Evolutionary conservation across 2,888 invertebrate genomes (phyloP), one percentile per base, ranked within the genome.

Genomic region (Coronaproctus castanopsis): DNA sequence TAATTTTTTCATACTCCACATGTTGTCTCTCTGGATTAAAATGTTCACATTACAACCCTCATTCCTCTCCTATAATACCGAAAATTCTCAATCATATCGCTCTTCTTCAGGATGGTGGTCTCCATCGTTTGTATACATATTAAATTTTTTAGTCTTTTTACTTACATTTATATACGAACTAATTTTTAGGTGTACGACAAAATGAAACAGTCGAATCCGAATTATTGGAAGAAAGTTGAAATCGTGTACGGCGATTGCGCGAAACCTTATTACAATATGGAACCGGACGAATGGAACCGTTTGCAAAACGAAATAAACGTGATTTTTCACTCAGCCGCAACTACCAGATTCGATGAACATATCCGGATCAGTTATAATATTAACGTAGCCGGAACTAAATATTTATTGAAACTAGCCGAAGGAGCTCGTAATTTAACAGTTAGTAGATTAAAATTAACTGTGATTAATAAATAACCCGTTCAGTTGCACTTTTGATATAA

Each of bases 161-260:
- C 36, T 36, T 36, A 8, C 36, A 8, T 36, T 36, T 36, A 8
- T 36, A 8, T 14, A 5, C 8, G 14, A 5, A 52, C 5, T 10
- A n/a, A 52, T 5, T 10, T n/a, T 52, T 52, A 58, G 54, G 5
- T 58, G 51, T 58, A 53, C 54, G 58, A 58, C 5, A 54, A 55
- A 23, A 58, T 58, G 58, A 54, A 54, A 19, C 20, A 54, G 22
- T n/a, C 50, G 19, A 58, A 54, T 48, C 58, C 58, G 2, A 54
- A 58, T 55, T 58, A 54, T 22, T 51, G 55, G 54, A 54, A 58
- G 24, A 54, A 58, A 23, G 36, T 58, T n/a, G 51, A 58, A 54
- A 55, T 58, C 19, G 24, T 58, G 22, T 19, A n/a, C n/a, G 58
- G 58, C 24, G 48, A 36, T 19, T 55, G 54, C 50, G 58, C 54